Evolutionary conservation across 2,888 invertebrate genomes (phyloP).

Genomic region (Trichopoda pennipes): DNA sequence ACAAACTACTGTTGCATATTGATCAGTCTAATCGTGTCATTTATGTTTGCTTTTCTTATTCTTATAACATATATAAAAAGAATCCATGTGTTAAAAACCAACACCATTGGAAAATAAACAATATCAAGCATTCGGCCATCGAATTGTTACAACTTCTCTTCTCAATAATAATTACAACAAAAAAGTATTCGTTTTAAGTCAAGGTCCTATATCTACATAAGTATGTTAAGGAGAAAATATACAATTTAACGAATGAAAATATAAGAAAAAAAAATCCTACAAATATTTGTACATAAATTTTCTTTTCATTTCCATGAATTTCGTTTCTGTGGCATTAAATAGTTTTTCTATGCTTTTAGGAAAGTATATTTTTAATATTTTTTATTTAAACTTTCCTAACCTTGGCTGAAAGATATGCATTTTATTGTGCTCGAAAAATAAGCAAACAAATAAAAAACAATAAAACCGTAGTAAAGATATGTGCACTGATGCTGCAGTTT

Average conservation of each 20-base stretch:
- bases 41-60: too few relatives aligned
- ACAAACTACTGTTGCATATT: too few relatives aligned
- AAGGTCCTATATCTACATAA: slow-evolving; percentile 40
- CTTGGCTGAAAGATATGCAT: slow-evolving; percentile 35
- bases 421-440: slow-evolving; percentile 18
- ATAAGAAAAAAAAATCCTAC: slow-evolving; percentile 29
- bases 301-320: slow-evolving; percentile 28
- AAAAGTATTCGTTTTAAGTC: slow-evolving; percentile 39
- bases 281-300: slow-evolving; percentile 56
- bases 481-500: slow-evolving; percentile 22
- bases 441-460: background rate
- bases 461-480: slow-evolving; percentile 17
- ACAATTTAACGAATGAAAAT: slow-evolving; percentile 20
- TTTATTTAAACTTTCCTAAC: slow-evolving; percentile 40
- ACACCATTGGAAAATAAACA: too few relatives aligned
- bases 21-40: too few relatives aligned
- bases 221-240: slow-evolving; percentile 43
- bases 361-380: slow-evolving; percentile 49
- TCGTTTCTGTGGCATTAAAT: background rate
- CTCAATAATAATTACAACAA: slow-evolving; percentile 3
- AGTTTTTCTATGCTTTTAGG: slow-evolving; percentile 19
- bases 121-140: background rate
- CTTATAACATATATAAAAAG: too few relatives aligned
- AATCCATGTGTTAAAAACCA: too few relatives aligned
- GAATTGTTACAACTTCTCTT: slow-evolving; percentile 15